Evolutionary conservation across 2,113 vertebrate genomes (phyloP).

Genomic region (Crotophaga sulcirostris): DNA sequence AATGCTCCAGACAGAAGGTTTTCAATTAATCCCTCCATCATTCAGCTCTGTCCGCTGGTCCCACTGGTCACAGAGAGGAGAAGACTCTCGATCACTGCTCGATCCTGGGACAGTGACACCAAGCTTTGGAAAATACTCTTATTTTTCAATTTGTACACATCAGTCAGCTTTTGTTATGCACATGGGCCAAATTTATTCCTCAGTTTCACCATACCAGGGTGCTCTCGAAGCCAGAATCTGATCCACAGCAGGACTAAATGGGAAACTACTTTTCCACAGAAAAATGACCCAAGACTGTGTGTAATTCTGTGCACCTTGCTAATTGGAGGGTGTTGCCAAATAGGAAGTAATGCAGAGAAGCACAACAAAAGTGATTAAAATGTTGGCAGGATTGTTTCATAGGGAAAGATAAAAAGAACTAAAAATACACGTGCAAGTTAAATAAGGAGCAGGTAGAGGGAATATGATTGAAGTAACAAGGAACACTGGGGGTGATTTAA

Average conservation of each 20-base stretch:
- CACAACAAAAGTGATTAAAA: constrained; percentile 16
- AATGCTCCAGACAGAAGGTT: background rate
- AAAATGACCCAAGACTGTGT: background rate
- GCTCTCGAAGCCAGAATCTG: background rate
- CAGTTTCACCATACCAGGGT: background rate
- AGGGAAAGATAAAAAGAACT: background rate
- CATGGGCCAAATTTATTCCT: background rate
- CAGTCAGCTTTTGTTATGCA: background rate
- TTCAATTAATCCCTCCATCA: background rate
- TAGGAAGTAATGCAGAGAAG: background rate
- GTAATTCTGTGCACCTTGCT: background rate
- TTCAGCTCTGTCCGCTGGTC: background rate
- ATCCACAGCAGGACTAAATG: background rate
- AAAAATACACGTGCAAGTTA: constrained; percentile 3
- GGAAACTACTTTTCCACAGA: background rate
- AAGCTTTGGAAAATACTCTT: background rate
- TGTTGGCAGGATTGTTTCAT: background rate
- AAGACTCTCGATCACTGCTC: background rate
- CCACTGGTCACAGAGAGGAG: background rate
- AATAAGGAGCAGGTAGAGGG: background rate
- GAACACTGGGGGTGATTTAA: background rate
- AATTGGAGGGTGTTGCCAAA: constrained; percentile 2
- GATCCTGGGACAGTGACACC: background rate
- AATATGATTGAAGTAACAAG: background rate
- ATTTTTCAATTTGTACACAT: background rate